Evolutionary conservation across 1,140 invertebrate genomes (phyloP).

Genomic region (Pteromalus puparum): DNA sequence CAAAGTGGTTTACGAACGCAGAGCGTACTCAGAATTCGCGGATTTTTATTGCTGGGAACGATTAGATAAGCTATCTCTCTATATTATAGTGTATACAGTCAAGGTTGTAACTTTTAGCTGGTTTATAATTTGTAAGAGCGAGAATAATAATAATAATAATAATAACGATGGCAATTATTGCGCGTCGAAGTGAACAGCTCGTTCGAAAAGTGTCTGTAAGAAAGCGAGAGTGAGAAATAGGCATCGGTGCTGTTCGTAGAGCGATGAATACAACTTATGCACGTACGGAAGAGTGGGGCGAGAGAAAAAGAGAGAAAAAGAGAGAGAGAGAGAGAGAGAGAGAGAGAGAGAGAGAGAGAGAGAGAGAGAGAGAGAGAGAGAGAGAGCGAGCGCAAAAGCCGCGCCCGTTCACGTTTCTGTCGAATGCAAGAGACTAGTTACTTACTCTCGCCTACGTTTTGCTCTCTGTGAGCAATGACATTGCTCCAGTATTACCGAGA

Average conservation of each 20-base stretch:
- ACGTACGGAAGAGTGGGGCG: background rate
- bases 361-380: slow-evolving; percentile 3
- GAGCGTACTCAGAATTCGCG: too few species aligned
- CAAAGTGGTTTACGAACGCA: too few species aligned
- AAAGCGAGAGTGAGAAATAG: slow-evolving; percentile 45
- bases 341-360: slow-evolving; percentile 41
- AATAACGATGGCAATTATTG: too few species aligned
- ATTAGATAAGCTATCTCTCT: too few species aligned
- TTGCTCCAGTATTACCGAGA: background rate
- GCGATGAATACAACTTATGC: too few species aligned
- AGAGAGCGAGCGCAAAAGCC: slow-evolving; percentile 33
- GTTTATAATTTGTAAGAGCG: too few species aligned
- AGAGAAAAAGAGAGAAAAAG: too few species aligned
- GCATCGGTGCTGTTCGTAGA: background rate
- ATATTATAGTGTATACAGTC: too few species aligned
- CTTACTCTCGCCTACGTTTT: slow-evolving; percentile 2
- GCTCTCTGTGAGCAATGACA: slow-evolving; percentile 34
- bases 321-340: background rate
- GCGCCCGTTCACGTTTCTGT: slow-evolving; percentile 40
- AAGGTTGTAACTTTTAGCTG: too few species aligned
- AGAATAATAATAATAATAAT: too few species aligned
- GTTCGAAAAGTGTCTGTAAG: background rate
- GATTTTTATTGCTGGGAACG: too few species aligned
- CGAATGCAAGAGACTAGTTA: slow-evolving; percentile 26
- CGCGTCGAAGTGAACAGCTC: too few species aligned